Evolutionary conservation across 30 jellyfish, hydroid and myxozoan genomes (phyloP), one percentile per base, ranked within the genome.

Genomic region (Catostylus mosaicus): DNA sequence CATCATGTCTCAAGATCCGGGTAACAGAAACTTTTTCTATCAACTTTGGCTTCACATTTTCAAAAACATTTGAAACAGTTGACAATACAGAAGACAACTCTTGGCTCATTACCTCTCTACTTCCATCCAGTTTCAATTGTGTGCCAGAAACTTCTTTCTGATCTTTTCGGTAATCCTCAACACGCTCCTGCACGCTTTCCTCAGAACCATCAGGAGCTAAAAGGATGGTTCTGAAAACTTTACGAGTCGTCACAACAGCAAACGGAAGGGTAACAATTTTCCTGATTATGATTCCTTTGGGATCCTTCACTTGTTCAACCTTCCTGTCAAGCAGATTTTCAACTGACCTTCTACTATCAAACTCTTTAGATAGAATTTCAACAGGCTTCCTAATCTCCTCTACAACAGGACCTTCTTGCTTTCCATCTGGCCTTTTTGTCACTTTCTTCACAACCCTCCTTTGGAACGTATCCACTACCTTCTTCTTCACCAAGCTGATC

Each of bases 371-470:
- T 22, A 3, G 5, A 61, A 61, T 38, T 78, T 89, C 97, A 33
- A 89, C 88, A 10, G 91, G 96, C 65, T 60, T 86, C 30, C 64
- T 76, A n/a, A 75, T 67, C 48, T 75, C 82, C 69, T 83, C 97
- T 32, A 80, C 97, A 11, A 89, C 87, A 36, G 97, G 97, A 27
- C 73, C 96, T 6, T 76, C 89, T 40, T 86, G 88, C 70, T 73
- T 81, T 50, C 97, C 97, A 75, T 89, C 91, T 34, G 97, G 89
- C 51, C 29, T 52, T 63, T 30, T 77, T 51, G 82, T 67, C 52
- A 63, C 89, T 29, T 82, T 59, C 78, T 75, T 86, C 81, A 77
- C 96, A 33, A 85, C 86, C 78, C 77, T 68, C 83, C 80, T 79
- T 79, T 82, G 92, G 48, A 43, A 30, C 7, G 82, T 78, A 6